Evolutionary conservation across 2,113 vertebrate species (phyloP).

Genomic region (Columbina picui): DNA sequence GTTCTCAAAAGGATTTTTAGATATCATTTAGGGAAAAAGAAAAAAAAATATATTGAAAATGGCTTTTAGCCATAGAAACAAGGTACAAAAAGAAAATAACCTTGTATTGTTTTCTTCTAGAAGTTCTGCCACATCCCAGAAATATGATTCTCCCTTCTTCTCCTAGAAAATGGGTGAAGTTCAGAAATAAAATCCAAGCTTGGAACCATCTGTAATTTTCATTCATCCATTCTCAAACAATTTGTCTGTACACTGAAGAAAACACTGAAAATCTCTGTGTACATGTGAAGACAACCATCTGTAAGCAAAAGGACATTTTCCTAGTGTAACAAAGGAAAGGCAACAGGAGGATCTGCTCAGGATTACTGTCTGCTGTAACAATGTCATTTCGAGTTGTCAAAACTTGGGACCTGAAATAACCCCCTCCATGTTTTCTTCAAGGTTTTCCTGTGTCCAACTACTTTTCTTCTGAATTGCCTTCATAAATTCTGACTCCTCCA

Average conservation of each 20-base stretch:
- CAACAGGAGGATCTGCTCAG: constrained; percentile 1
- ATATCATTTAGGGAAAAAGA: not conserved
- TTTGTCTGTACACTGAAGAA: not conserved
- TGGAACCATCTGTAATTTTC: not conserved
- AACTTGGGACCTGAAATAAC: not conserved
- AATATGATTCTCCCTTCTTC: not conserved
- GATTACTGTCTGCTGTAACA: not conserved
- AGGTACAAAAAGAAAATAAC: not conserved
- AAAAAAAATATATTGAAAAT: not conserved
- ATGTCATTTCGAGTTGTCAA: not conserved
- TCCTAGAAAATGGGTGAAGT: not conserved
- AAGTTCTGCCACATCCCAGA: not conserved
- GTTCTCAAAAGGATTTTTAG: not conserved
- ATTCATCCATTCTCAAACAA: not conserved
- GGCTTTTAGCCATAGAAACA: not conserved
- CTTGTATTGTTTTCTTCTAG: not conserved
- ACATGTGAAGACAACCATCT: not conserved
- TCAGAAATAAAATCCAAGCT: not conserved
- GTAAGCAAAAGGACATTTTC: not conserved
- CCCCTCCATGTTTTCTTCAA: not conserved
- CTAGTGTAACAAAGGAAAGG: not conserved
- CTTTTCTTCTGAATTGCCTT: not conserved
- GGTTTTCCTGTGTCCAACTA: not conserved
- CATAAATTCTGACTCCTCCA: constrained; percentile 20
- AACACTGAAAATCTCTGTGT: not conserved